Conservation (phyloP, 2,888 invertebrate genomes). For the Apodemia zela region DNA sequence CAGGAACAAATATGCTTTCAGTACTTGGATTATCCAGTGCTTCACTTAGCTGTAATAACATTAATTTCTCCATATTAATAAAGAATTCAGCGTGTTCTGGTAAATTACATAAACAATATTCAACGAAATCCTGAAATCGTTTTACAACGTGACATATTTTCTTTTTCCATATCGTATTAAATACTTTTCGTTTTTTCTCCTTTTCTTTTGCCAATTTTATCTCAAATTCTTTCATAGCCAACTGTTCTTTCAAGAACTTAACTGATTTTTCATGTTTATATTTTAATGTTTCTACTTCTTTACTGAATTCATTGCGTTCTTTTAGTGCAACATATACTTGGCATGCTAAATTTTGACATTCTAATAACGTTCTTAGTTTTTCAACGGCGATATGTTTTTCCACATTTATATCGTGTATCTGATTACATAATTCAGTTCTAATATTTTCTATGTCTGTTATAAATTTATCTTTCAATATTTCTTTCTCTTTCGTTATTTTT, state of each 20-base stretch:
- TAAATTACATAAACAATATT: slow-evolving; percentile 54
- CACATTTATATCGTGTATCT: slow-evolving; percentile 55
- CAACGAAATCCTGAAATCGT: slow-evolving; percentile 60
- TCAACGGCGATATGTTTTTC: slow-evolving; percentile 63
- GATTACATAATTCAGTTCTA: slow-evolving; percentile 37
- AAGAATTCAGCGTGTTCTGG: slow-evolving; percentile 70
- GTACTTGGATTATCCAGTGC: slow-evolving; percentile 48
- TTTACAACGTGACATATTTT: slow-evolving; percentile 66
- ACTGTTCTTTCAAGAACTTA: slow-evolving; percentile 43
- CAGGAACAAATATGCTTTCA: slow-evolving; percentile 52
- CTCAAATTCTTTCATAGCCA: slow-evolving; percentile 50
- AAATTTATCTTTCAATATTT: slow-evolving; percentile 47
- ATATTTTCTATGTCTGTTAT: slow-evolving; percentile 42
- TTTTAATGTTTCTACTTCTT: slow-evolving; percentile 45
- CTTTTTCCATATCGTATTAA: slow-evolving; percentile 53
- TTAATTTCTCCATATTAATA: slow-evolving; percentile 63
- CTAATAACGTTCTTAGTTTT: slow-evolving; percentile 51
- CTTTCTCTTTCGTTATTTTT: slow-evolving; percentile 46
- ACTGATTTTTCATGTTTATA: slow-evolving; percentile 52
- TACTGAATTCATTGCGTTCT: slow-evolving; percentile 55
- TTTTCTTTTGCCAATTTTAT: slow-evolving; percentile 48
- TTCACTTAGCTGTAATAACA: slow-evolving; percentile 61
- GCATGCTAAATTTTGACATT: slow-evolving; percentile 67
- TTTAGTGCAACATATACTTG: slow-evolving; percentile 67
- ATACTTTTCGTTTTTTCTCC: slow-evolving; percentile 44